Conservation (phyloP, 2,797 vertebrate genomes). For the Anableps anableps region DNA sequence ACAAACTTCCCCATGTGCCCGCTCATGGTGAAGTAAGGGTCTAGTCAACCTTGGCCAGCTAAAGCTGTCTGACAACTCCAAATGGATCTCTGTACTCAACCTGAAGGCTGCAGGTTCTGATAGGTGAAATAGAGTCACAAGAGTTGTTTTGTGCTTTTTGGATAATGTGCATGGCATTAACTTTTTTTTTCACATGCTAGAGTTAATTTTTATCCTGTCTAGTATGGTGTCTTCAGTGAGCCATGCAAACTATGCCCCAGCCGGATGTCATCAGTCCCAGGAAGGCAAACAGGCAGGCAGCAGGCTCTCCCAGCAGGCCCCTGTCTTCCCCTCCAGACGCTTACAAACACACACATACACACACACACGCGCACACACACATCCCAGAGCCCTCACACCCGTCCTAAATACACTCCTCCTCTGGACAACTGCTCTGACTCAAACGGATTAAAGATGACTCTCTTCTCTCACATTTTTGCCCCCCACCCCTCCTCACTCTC, state of each 20-base stretch:
- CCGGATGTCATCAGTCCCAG: conserved; percentile 72
- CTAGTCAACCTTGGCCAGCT: conserved; percentile 52
- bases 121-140: background rate
- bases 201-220: conserved; percentile 42
- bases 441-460: conserved; percentile 83
- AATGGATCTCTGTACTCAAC: conserved; percentile 17
- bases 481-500: conserved; percentile 7
- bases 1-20: conserved; percentile 27
- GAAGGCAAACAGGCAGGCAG: conserved; percentile 60
- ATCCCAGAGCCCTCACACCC: conserved; percentile 60
- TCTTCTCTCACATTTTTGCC: conserved; percentile 67
- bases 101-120: conserved; percentile 19
- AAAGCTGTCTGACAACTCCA: conserved; percentile 62
- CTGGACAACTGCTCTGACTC: conserved; percentile 82
- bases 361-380: conserved; percentile 49
- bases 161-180: background rate
- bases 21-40: conserved; percentile 36
- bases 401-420: conserved; percentile 50
- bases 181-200: background rate
- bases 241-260: conserved; percentile 42
- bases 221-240: conserved; percentile 25
- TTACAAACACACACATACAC: conserved; percentile 24
- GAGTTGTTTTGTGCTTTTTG: conserved; percentile 5
- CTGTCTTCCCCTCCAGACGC: conserved; percentile 62
- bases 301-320: conserved; percentile 61